These are phyloP conservation scores for Tyria jacobaeae DNA, from an alignment of 2,888 invertebrate species.

Conservation along the genomic window DNA sequence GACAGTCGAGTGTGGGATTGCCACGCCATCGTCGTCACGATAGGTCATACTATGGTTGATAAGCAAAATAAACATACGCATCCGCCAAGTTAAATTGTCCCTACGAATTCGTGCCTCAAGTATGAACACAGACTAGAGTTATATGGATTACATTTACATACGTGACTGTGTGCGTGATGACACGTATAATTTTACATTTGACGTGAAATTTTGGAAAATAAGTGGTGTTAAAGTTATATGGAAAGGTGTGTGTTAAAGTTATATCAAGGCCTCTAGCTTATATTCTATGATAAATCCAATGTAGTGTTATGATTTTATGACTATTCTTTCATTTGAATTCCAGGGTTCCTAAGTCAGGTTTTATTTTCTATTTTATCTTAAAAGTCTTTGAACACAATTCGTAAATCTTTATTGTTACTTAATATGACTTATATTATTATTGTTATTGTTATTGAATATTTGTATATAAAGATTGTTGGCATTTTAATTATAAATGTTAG, in stretches of 20 bases:
- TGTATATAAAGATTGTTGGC: neutral
- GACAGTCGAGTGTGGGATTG: slow-evolving; percentile 73
- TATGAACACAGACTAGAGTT: neutral
- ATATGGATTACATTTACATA: neutral
- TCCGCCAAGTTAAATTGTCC: slow-evolving; percentile 58
- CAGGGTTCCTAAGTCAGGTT: neutral
- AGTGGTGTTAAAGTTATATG: too few relatives aligned
- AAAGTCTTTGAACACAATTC: neutral
- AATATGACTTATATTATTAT: neutral
- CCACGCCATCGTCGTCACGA: slow-evolving; percentile 77
- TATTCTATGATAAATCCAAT: too few relatives aligned
- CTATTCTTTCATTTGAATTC: neutral
- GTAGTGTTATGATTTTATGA: neutral
- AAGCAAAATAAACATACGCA: slow-evolving; percentile 77
- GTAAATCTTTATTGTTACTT: neutral
- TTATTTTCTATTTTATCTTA: neutral
- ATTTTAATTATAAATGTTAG: slow-evolving; percentile 1
- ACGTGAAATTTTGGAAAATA: neutral
- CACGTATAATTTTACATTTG: neutral
- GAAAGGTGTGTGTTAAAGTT: too few relatives aligned
- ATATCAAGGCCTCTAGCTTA: too few relatives aligned
- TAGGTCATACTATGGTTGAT: slow-evolving; percentile 74
- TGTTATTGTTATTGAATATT: slow-evolving; percentile 1
- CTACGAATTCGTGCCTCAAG: slow-evolving; percentile 7
- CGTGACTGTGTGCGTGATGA: neutral